Percentiles rank a stretch among this genome's conserved stretches.
Evolutionary conservation across 2,113 vertebrate genomes (phyloP).

Genomic region (Tyto alba): DNA sequence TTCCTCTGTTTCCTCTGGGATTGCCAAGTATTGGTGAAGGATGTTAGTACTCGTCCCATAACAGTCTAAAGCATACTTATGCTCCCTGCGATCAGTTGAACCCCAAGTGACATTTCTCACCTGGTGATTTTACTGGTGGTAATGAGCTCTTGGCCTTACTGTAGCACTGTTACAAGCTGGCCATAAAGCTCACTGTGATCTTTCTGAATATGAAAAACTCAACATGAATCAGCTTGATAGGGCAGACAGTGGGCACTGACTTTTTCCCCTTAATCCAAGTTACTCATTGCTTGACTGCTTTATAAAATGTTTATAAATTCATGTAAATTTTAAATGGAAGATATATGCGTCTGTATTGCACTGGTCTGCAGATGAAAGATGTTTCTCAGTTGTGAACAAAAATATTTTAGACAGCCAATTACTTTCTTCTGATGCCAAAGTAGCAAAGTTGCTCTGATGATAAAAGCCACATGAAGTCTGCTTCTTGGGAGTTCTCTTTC

Average conservation of each 20-base stretch:
- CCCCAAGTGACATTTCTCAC: not conserved
- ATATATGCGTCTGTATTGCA: not conserved
- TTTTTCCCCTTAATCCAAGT: not conserved
- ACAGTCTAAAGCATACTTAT: not conserved
- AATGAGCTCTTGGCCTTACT: not conserved
- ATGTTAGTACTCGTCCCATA: not conserved
- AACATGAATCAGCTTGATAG: not conserved
- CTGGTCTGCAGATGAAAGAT: not conserved
- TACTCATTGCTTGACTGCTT: not conserved
- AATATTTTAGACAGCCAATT: not conserved
- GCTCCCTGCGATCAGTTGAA: not conserved
- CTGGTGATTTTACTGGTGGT: not conserved
- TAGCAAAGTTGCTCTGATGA: not conserved
- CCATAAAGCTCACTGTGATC: not conserved
- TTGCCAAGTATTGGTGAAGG: not conserved
- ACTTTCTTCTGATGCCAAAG: not conserved
- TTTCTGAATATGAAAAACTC: not conserved
- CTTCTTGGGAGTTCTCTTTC: not conserved
- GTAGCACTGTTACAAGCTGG: not conserved
- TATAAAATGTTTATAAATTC: not conserved
- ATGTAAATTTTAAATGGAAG: not conserved
- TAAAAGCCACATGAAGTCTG: not conserved
- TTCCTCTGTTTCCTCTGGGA: not conserved
- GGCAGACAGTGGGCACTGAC: not conserved
- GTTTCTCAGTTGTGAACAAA: not conserved